phyloP scores from a whole-genome alignment of 2,113 vertebrate genomes.

The Seriola aureovittata region DNA sequence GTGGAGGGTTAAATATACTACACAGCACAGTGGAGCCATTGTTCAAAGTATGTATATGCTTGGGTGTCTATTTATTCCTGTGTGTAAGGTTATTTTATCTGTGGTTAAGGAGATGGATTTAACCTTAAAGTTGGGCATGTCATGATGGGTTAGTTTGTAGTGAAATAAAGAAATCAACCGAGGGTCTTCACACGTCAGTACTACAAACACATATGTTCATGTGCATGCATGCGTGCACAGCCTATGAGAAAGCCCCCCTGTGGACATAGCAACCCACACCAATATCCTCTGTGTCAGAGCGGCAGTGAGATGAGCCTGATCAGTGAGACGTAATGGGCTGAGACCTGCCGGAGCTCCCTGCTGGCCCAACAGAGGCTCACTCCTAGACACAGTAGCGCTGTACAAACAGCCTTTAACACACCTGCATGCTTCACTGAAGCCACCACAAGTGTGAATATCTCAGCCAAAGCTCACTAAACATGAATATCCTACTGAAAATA shows the following conservation, averaged over 20 bases:
- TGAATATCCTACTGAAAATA: conserved; percentile 61
- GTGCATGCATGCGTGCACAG: conserved; percentile 11
- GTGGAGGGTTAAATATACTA: not conserved
- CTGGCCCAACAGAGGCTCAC: conserved; percentile 53
- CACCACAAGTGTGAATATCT: conserved; percentile 72
- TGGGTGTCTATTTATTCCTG: not conserved
- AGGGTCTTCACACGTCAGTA: not conserved
- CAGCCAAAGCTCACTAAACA: conserved; percentile 69
- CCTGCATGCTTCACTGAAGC: conserved; percentile 76
- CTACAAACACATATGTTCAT: conserved; percentile 18
- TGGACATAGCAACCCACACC: conserved; percentile 25
- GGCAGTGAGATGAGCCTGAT: conserved; percentile 53
- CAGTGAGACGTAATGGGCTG: conserved; percentile 57
- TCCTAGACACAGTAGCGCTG: conserved; percentile 52
- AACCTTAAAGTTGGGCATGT: not conserved
- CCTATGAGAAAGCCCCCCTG: conserved; percentile 30
- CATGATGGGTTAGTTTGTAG: not conserved
- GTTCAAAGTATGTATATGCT: not conserved
- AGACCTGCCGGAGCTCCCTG: conserved; percentile 48
- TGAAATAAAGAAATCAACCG: not conserved
- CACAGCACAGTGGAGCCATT: not conserved
- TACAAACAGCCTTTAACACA: conserved; percentile 68
- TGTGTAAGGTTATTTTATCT: conserved; percentile 4
- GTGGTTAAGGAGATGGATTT: not conserved
- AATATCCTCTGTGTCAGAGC: conserved; percentile 39